These are phyloP conservation scores for Thomomys bottae DNA, from an alignment of 2,113 vertebrate genomes.

Conservation along the genomic window DNA sequence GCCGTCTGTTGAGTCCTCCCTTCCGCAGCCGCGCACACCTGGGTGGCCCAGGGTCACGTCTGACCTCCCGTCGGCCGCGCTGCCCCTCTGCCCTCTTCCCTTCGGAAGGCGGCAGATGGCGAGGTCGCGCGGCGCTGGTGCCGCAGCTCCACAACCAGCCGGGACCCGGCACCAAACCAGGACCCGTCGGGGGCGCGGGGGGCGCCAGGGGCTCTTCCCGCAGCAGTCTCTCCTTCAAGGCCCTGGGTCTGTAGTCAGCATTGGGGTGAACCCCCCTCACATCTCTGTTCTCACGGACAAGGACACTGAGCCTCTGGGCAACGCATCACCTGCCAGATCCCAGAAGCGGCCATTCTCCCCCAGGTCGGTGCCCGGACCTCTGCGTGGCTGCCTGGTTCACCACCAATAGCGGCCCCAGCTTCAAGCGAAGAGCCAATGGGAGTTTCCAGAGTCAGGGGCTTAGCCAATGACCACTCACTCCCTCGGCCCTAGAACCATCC, in stretches of 20 bases:
- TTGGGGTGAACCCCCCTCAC: background rate
- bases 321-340: background rate
- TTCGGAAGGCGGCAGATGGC: conserved; percentile 62
- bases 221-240: too few species aligned
- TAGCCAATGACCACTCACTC: background rate
- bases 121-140: background rate
- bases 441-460: background rate
- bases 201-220: background rate
- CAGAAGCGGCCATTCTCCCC: background rate
- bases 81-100: conserved; percentile 6
- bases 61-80: background rate
- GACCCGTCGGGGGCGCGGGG: background rate
- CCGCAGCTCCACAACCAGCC: background rate
- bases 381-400: background rate
- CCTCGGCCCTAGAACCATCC: background rate
- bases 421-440: conserved; percentile 41
- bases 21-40: conserved; percentile 59
- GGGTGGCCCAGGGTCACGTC: conserved; percentile 58
- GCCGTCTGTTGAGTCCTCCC: conserved; percentile 62
- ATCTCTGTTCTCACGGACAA: background rate
- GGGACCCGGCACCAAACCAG: background rate
- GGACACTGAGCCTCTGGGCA: background rate
- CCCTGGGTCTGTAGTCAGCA: too few species aligned
- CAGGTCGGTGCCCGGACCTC: background rate
- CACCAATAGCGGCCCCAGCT: background rate